Evolutionary conservation across 1,140 invertebrate genomes (phyloP).

Genomic region (Lasioglossum baleicum): DNA sequence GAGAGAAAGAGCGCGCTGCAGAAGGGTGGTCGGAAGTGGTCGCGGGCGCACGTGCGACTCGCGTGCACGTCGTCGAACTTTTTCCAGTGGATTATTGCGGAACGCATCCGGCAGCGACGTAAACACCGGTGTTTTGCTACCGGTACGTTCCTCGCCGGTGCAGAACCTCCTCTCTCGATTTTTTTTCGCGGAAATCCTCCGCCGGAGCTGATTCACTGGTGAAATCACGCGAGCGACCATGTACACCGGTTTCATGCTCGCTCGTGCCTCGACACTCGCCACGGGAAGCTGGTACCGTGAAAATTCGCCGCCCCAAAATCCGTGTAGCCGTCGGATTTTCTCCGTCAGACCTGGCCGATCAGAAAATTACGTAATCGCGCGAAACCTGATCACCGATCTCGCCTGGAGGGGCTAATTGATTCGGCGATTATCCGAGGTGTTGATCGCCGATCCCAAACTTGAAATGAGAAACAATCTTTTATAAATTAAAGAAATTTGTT

Average conservation of each 20-base stretch:
- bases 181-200: not conserved
- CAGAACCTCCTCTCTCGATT: not conserved
- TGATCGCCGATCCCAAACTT: not conserved
- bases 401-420: constrained; percentile 2
- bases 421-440: not conserved
- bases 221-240: not conserved
- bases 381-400: not conserved
- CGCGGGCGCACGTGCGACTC: constrained; percentile 37
- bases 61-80: constrained; percentile 24
- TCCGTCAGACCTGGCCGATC: not conserved
- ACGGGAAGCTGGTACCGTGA: no score
- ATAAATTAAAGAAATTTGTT: no score
- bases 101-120: constrained; percentile 9
- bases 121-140: constrained; percentile 32
- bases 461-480: no score
- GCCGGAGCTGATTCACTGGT: not conserved
- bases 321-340: not conserved
- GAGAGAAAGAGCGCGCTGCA: no score
- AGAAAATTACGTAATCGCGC: constrained; percentile 31
- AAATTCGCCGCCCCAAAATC: not conserved
- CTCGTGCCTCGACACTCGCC: not conserved
- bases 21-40: not conserved
- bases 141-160: not conserved
- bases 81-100: constrained; percentile 6
- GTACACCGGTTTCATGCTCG: not conserved